Evolutionary conservation across 2,888 invertebrate genomes (phyloP), one percentile per base, ranked within the genome.

Genomic region (Troglohyphantes excavatus): DNA sequence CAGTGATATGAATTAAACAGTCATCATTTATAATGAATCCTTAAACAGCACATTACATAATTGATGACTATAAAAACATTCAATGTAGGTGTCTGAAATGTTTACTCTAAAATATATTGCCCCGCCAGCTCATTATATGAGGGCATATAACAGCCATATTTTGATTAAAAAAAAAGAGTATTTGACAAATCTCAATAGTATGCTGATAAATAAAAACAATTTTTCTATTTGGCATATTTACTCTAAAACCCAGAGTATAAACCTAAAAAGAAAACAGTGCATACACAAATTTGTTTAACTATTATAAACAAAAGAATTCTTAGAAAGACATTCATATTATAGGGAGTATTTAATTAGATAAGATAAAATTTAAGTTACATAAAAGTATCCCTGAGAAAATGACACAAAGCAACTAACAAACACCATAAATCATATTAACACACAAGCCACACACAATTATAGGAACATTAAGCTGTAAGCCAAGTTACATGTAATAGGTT

Each of bases 381-480:
- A 75, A 87, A 79, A 29, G 33, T 65, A 72, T 87, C 82, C 88
- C 88, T 89, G 88, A 89, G 88, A 89, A 83, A 89, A 82, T 89
- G 76, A 89, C 88, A 82, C 88, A 82, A 88, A 75, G 68, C 68
- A 82, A 82, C 19, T 75, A 68, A 81, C 61, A 79, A 63, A 79
- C 59, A 82, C 76, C n/a, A 53, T 63, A 76, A 89, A 83, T 43
- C 33, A 75, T 82, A 61, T 76, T 23, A 61, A 68, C 39, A 61
- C 33, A 63, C 72, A 79, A 72, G 39, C n/a, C 88, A 89, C 88
- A 81, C 67, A 82, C 72, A 83, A 67, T 89, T 46, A 81, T 89
- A 89, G 88, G 88, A 89, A 89, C 88, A 83, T 89, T 89, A 61
- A 83, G 82, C 82, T 82, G 73, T 82, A 68, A 67, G 88, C 73